Evolutionary conservation across 2,797 vertebrate genomes (phyloP), one percentile per base, ranked within the genome.

Genomic region (Spinus pinus): DNA sequence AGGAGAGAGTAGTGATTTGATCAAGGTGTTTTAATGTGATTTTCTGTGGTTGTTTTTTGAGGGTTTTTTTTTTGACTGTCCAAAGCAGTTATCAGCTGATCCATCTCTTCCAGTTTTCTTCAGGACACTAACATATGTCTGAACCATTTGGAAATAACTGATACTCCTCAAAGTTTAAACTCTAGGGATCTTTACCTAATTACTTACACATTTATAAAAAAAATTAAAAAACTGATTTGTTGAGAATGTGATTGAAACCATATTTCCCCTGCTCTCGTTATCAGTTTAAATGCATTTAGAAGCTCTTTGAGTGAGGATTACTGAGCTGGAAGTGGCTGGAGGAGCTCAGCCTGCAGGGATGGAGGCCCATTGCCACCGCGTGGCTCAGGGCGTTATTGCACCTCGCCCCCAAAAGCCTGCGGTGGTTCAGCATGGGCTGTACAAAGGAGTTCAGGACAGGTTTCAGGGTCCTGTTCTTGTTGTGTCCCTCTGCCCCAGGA

Each of bases 121-220:
- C 88, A 73, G 79, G 80, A 65, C 74, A 78, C 89, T 85, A 93
- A 80, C 87, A 91, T 85, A 92, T 95, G 94, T 95, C 92, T 83
- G 61, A 96, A 93, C 49, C 74, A 90, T 88, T 97, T 93, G 84
- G 80, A 93, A 93, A 91, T 93, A 93, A 92, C 72, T 54, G 51
- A 94, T 92, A 94, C 60, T 81, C 56, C 87, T 95, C 85, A 65
- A 86, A 65, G 70, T 92, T 95, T 94, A 62, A 88, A 95, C 90
- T 96, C 77, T 54, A 22, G 94, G 85, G 95, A 93, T 91, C 81
- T 94, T 83, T 69, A 81, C 80, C 89, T 96, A 97, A 96, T 96
- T 97, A 84, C 91, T 95, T 96, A 97, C 86, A 97, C 37, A 62
- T 94, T 96, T 96, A 86, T 93, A 72, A 91, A 97, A 93, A 92